Conservation (phyloP, 2,113 vertebrate species). For the Felis catus region F.catus_Fca126_mat1.0 CM031420.1:55917001-55917500, state of each 20-base stretch:
- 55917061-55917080: too few relatives aligned
- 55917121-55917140: too few relatives aligned
- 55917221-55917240: conserved; percentile 13
- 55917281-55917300: background rate
- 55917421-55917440: background rate
- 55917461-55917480: background rate
- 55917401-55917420: background rate
- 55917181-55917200: background rate
- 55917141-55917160: background rate
- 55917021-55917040: too few relatives aligned
- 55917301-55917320: background rate
- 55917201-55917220: background rate
- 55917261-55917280: background rate
- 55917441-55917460: background rate
- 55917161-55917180: background rate
- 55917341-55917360: background rate
- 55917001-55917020: too few relatives aligned
- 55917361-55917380: background rate
- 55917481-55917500: background rate
- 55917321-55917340: background rate
- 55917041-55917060: too few relatives aligned
- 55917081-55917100: too few relatives aligned
- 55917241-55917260: background rate
- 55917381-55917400: conserved; percentile 13
- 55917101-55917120: too few relatives aligned